Conservation (phyloP, 1,140 invertebrate genomes). For the Coenobita brevimanus region DNA sequence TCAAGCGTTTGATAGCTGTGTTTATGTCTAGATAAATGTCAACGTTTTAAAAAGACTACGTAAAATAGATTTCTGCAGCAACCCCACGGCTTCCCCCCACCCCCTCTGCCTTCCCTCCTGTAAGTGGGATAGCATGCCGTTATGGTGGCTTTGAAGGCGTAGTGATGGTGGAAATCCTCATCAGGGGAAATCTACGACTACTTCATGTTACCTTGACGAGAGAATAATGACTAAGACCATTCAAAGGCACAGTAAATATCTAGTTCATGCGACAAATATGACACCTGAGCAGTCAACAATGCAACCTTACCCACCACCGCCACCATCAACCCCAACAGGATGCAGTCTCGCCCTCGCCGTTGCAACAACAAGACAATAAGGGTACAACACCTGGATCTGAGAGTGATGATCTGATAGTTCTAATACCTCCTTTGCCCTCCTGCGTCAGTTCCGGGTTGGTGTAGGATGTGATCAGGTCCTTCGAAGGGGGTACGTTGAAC, state of each 20-base stretch:
- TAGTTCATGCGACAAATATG: too few species aligned
- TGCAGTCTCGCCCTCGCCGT: not conserved
- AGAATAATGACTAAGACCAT: too few species aligned
- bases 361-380: constrained; percentile 1
- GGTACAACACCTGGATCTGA: constrained; percentile 13
- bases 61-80: constrained; percentile 27
- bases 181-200: too few species aligned
- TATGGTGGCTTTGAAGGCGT: too few species aligned
- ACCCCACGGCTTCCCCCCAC: not conserved
- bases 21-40: constrained; percentile 45
- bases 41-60: constrained; percentile 33
- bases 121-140: too few species aligned
- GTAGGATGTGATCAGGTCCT: not conserved
- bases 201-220: too few species aligned
- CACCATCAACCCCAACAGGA: too few species aligned
- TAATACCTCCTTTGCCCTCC: not conserved
- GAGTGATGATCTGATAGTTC: not conserved
- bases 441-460: constrained; percentile 24
- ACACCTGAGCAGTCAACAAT: too few species aligned
- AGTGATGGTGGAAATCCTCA: too few species aligned
- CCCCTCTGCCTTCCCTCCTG: not conserved
- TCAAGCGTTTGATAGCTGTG: constrained; percentile 37
- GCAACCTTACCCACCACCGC: too few species aligned
- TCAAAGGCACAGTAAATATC: too few species aligned
- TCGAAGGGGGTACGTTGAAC: constrained; percentile 17